Evolutionary conservation across 2,888 invertebrate genomes (phyloP), one percentile per base, ranked within the genome.

Genomic region (Neoitamus cyanurus): DNA sequence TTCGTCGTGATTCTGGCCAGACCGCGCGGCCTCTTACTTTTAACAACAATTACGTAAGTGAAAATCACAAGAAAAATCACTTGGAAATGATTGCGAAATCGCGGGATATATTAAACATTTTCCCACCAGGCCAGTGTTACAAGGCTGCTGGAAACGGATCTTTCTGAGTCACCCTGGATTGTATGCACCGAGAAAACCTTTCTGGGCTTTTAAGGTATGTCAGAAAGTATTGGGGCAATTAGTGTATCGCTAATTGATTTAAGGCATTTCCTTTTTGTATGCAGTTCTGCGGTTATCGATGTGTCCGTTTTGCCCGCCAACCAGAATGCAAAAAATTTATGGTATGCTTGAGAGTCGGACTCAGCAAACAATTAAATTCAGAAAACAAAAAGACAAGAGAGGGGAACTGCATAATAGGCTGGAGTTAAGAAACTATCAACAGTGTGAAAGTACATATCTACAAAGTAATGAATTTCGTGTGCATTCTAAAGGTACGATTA

Each of bases 181-280:
- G 25, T 25, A 15, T n/a, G 34, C 37, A 6, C 30, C 7, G 48
- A 13, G 13, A 75, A 68, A 84, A 69, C 28, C 6, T n/a, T n/a
- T 70, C 46, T 37, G 69, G 77, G 58, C 34, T 84, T 84, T 80
- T 73, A 85, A 86, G 87, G 89, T 89, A 90, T 90, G 90, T 89
- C 89, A 89, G 90, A 89, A 89, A 89, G 90, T 89, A 91, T 90
- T 89, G 90, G 88, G 89, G 89, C 91, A 91, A 91, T 91, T 91
- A 91, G 91, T 90, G 90, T 88, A 88, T 89, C 89, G 88, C 91
- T 91, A 91, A 91, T 91, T 91, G 91, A 91, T 91, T 90, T 89
- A 89, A 91, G 90, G 91, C 90, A 91, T 91, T 90, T 91, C 90
- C 90, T 90, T 89, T 90, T 88, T 86, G 69, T 69, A 83, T 48